Conservation (phyloP, 1,140 invertebrate genomes). For the Battus philenor region DNA sequence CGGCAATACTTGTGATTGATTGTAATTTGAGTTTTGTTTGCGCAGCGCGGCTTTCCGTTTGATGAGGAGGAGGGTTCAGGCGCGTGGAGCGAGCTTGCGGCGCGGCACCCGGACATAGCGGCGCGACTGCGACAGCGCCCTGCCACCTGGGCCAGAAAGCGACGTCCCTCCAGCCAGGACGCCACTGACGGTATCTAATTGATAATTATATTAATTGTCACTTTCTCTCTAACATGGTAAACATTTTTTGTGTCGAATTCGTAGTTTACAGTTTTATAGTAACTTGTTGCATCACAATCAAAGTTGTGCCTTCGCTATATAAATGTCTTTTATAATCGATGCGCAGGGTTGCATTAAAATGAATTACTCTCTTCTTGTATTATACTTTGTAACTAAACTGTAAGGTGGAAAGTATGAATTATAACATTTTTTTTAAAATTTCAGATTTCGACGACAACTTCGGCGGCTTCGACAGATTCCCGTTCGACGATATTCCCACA, state of each 20-base stretch:
- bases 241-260: background rate
- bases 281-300: no score
- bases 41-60: constrained; percentile 81
- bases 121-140: constrained; percentile 73
- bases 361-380: no score
- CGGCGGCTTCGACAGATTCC: constrained; percentile 75
- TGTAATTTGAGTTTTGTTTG: constrained; percentile 39
- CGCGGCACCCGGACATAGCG: constrained; percentile 71
- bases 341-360: no score
- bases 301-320: no score
- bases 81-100: constrained; percentile 69
- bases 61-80: constrained; percentile 77
- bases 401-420: no score
- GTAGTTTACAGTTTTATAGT: no score
- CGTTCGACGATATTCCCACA: constrained; percentile 77
- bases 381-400: no score
- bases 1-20: no score
- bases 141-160: constrained; percentile 76
- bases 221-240: background rate
- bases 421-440: constrained; percentile 61
- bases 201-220: no score
- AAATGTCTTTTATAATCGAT: no score
- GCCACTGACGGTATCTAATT: constrained; percentile 63
- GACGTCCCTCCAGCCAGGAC: constrained; percentile 69
- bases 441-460: constrained; percentile 66